Evolutionary conservation across 2,888 invertebrate genomes (phyloP).

Genomic region (Thysanoteuthis rhombus): DNA sequence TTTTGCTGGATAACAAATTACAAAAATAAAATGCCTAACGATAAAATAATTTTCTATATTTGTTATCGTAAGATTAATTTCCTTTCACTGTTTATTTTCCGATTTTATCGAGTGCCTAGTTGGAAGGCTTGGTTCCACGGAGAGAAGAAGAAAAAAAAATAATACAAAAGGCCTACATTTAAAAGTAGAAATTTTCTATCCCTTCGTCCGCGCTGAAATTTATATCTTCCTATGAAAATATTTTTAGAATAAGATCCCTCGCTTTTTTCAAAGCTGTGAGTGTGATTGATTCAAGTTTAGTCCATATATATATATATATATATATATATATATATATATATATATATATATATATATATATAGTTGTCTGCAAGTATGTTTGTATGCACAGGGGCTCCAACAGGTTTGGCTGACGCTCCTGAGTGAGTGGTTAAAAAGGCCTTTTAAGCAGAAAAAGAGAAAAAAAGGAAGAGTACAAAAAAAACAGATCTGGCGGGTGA

Average conservation of each 20-base stretch:
- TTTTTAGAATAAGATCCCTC: background rate
- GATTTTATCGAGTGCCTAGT: background rate
- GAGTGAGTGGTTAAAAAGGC: no score
- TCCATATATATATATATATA: background rate
- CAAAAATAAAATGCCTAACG: background rate
- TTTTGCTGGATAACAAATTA: background rate
- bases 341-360: no score
- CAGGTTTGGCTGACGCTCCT: no score
- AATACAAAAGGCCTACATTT: background rate
- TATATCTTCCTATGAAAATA: background rate
- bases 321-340: no score
- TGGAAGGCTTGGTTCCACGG: background rate
- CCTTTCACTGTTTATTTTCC: background rate
- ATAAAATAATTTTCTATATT: background rate
- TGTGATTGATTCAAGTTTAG: background rate
- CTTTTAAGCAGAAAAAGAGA: no score
- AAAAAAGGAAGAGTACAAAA: no score
- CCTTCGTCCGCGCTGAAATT: background rate
- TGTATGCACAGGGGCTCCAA: no score
- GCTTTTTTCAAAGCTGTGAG: background rate
- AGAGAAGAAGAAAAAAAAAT: background rate
- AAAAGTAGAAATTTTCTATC: background rate
- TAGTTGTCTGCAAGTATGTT: no score
- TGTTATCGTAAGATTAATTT: background rate
- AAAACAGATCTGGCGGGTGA: no score